These are phyloP conservation scores for Remorina albescens DNA, from an alignment of 2,797 vertebrate genomes.

Conservation along the genomic window DNA sequence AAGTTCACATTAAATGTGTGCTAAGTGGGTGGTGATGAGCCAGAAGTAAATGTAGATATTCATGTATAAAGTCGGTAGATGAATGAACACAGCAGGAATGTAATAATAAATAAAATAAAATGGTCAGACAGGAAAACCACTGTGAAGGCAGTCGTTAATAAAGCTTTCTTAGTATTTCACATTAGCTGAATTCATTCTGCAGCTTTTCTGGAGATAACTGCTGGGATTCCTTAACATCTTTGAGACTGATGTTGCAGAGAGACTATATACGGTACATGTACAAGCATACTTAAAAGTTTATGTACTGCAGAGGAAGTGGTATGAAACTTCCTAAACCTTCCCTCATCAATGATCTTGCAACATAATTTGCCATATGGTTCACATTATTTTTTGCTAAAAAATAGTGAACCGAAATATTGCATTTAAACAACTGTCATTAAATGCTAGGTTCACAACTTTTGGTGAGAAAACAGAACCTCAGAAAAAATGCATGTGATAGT, in stretches of 20 bases:
- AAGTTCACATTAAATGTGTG: background rate
- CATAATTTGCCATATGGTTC: slow-evolving; percentile 6
- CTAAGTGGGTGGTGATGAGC: background rate
- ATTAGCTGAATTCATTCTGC: slow-evolving; percentile 29
- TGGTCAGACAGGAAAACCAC: slow-evolving; percentile 14
- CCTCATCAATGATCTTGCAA: slow-evolving; percentile 15
- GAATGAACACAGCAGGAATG: slow-evolving; percentile 2
- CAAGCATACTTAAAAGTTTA: background rate
- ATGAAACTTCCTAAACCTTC: background rate
- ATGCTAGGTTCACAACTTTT: background rate
- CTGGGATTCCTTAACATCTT: slow-evolving; percentile 3
- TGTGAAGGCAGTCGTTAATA: background rate
- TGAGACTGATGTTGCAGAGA: slow-evolving; percentile 7
- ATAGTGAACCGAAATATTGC: background rate
- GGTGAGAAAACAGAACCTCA: background rate
- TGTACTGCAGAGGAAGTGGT: background rate
- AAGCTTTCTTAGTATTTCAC: slow-evolving; percentile 63
- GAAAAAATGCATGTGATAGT: background rate
- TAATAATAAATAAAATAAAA: background rate
- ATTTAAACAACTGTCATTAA: background rate
- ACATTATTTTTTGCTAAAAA: slow-evolving; percentile 1
- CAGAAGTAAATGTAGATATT: background rate
- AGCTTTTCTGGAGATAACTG: slow-evolving; percentile 17
- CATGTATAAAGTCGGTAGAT: background rate
- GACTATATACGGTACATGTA: background rate